Percentiles rank a stretch among this genome's conserved stretches.
Conservation (phyloP, 2,797 vertebrate species). For the Odontamblyopus rebecca region DNA sequence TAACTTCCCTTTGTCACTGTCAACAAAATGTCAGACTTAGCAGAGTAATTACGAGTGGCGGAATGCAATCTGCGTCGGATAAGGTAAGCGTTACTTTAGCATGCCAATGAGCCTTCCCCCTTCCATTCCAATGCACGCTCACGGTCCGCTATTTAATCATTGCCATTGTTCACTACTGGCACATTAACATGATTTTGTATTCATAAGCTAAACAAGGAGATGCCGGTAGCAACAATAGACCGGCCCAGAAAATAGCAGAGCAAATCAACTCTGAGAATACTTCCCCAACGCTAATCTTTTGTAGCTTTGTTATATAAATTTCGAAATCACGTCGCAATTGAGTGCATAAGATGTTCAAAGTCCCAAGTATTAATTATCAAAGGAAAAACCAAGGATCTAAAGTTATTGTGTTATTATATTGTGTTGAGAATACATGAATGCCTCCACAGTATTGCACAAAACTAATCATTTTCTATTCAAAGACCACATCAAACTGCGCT, state of each 20-base stretch:
- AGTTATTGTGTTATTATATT: slow-evolving; percentile 5
- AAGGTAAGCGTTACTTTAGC: slow-evolving; percentile 35
- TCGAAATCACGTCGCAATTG: slow-evolving; percentile 24
- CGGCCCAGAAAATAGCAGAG: slow-evolving; percentile 27
- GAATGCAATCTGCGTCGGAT: slow-evolving; percentile 41
- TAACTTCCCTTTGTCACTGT: slow-evolving; percentile 28
- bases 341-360: slow-evolving; percentile 15
- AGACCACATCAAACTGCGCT: not conserved
- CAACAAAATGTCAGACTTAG: slow-evolving; percentile 35
- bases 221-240: slow-evolving; percentile 27
- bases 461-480: slow-evolving; percentile 17
- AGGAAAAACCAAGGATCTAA: slow-evolving; percentile 11
- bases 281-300: slow-evolving; percentile 18
- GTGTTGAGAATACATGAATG: slow-evolving; percentile 8
- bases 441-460: slow-evolving; percentile 2
- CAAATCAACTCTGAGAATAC: slow-evolving; percentile 27
- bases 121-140: slow-evolving; percentile 20
- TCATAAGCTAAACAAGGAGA: slow-evolving; percentile 38
- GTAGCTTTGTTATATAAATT: slow-evolving; percentile 26
- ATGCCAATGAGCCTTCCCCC: slow-evolving; percentile 22
- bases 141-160: slow-evolving; percentile 37
- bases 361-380: slow-evolving; percentile 9
- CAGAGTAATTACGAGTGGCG: slow-evolving; percentile 28
- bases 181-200: slow-evolving; percentile 44
- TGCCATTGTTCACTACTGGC: slow-evolving; percentile 37